Conservation (phyloP, 2,113 vertebrate species). For the Elgaria multicarinata region DNA sequence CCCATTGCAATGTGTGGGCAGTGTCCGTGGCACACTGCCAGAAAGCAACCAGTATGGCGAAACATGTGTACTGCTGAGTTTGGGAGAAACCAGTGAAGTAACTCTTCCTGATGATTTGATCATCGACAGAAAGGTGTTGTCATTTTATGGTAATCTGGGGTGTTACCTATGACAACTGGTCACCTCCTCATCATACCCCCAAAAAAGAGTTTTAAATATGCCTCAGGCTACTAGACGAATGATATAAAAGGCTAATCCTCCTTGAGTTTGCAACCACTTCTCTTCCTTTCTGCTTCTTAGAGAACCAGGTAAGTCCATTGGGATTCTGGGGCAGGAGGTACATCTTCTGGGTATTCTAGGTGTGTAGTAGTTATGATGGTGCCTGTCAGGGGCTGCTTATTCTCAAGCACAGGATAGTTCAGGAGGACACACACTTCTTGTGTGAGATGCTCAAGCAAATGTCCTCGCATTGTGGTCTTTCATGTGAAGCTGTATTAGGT, state of each 20-base stretch:
- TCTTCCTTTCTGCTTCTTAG: not conserved
- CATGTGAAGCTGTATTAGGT: not conserved
- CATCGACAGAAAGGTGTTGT: not conserved
- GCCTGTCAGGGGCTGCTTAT: no score
- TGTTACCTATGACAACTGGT: not conserved
- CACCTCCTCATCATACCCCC: not conserved
- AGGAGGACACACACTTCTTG: no score
- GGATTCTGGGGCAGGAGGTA: not conserved
- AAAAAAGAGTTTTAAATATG: not conserved
- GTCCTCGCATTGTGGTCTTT: not conserved
- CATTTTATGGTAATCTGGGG: not conserved
- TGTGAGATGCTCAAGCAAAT: not conserved
- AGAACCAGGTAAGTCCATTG: not conserved
- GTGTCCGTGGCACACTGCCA: no score
- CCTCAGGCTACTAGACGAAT: not conserved
- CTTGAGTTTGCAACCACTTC: not conserved
- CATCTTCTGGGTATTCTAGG: not conserved
- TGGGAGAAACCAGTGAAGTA: not conserved
- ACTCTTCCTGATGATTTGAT: not conserved
- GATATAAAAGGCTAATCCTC: not conserved
- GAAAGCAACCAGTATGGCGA: not conserved
- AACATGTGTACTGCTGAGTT: not conserved
- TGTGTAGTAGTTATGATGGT: not conserved
- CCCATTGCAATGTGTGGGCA: not conserved
- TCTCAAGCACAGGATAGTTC: not conserved